Base-by-base conservation (phyloP, 2,888 invertebrate species). In the Cosmorhoe ocellata region DNA sequence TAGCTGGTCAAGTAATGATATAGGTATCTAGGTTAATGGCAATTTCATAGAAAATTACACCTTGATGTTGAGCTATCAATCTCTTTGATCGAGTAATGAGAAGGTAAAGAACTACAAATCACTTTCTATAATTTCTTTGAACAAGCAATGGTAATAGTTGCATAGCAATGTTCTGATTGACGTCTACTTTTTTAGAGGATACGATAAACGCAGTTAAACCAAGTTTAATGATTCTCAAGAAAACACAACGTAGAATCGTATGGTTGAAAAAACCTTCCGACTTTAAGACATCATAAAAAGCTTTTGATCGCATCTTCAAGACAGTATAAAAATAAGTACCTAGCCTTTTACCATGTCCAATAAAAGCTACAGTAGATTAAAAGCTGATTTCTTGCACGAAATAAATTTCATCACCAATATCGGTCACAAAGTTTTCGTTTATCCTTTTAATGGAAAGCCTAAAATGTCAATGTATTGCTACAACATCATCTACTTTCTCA, bases 401-500 rank as follows among this genome's bases (percentile, higher is more conserved):
- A 61, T 84, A 40, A 61, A 76, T 49, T 81, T 66, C 31, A 57
- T 86, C 9, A 58, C 64, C 24, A 64, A 61, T 12, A 60, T 81
- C 4, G 78, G 79, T 1, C 52, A 61, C 3, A 78, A 74, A 61
- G 58, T 81, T 33, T 87, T 78, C 40, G 59, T 84, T 1, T 81
- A 63, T 49, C 87, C 87, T 8, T 85, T 83, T 40, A 62, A 64
- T 12, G 73, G 66, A 1, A 70, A 69, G 49, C 67, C 72, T 0
- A 82, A 69, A 53, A 10, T 28, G 1, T 59, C 61, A 11, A 24
- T 65, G 2, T 39, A 62, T 7, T 74, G 72, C 28, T 86, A 69
- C 46, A 51, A 67, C 10, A 12, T 72, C 0, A 67, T 66, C 1
- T 67, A 58, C 12, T 41, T 63, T 5, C 55, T 83, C 9, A 48